Conservation (phyloP, 2,797 vertebrate species). For the Coreius guichenoti region DNA sequence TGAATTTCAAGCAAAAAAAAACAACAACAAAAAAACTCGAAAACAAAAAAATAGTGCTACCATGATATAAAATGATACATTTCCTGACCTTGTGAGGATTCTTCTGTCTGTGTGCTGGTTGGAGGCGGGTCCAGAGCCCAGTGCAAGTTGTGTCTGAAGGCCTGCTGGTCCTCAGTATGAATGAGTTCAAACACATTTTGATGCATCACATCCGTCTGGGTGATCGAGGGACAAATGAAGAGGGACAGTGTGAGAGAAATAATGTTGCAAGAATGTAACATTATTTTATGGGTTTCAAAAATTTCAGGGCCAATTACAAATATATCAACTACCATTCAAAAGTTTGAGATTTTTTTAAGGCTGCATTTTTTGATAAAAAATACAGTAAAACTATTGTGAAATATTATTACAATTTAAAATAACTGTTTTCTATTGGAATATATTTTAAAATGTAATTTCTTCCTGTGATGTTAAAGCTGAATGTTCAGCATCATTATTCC, state of each 20-base stretch:
- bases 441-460: too few species aligned
- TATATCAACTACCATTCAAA: not conserved
- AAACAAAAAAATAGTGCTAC: too few species aligned
- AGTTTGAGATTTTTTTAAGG: not conserved
- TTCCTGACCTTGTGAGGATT: constrained; percentile 70
- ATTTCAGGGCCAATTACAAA: not conserved
- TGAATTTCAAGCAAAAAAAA: not conserved
- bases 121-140: constrained; percentile 80
- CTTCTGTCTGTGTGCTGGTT: constrained; percentile 53
- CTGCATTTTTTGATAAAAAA: not conserved
- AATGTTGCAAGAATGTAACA: not conserved
- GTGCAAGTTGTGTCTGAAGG: constrained; percentile 82
- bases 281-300: not conserved
- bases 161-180: constrained; percentile 83
- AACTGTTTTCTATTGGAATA: too few species aligned
- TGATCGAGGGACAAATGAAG: constrained; percentile 19
- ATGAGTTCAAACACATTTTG: constrained; percentile 85
- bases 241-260: constrained; percentile 27
- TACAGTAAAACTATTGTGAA: not conserved
- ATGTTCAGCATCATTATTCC: too few species aligned
- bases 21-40: too few species aligned
- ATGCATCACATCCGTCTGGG: constrained; percentile 84
- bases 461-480: too few species aligned
- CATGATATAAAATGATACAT: not conserved
- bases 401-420: not conserved